Evolutionary conservation across 2,113 vertebrate species (phyloP).

Genomic region (Alligator mississippiensis): DNA sequence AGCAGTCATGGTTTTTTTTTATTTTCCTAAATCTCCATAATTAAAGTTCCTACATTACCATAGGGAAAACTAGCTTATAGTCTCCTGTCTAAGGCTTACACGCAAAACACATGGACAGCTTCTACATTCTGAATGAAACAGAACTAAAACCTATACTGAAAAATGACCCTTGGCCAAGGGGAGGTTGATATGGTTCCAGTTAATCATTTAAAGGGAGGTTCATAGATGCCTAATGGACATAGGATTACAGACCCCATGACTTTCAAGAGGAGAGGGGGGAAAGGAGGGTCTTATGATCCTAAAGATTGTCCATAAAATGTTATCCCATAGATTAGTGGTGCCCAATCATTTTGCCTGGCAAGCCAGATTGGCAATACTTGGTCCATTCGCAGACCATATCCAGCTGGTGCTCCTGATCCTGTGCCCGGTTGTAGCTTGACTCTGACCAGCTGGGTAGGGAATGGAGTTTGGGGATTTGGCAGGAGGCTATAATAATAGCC

Average conservation of each 20-base stretch:
- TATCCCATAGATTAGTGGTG: too few relatives aligned
- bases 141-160: not conserved
- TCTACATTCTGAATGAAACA: not conserved
- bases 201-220: slow-evolving; percentile 25
- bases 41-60: not conserved
- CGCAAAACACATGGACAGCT: accelerated
- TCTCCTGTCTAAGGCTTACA: not conserved
- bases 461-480: too few relatives aligned
- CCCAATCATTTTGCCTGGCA: too few relatives aligned
- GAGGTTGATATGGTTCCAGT: not conserved
- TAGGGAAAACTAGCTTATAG: not conserved
- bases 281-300: too few relatives aligned
- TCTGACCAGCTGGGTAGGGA: too few relatives aligned
- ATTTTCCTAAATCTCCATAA: not conserved
- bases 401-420: too few relatives aligned
- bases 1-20: slow-evolving; percentile 11
- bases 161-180: not conserved
- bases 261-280: not conserved
- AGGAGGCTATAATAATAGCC: too few relatives aligned
- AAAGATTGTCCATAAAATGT: too few relatives aligned
- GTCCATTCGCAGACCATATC: too few relatives aligned
- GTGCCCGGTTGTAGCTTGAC: too few relatives aligned
- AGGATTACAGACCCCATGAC: slow-evolving; percentile 10
- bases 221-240: not conserved
- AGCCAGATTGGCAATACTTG: too few relatives aligned